A percentile compares a stretch with the other conserved stretches of the same genome.
These are phyloP conservation scores for Propsilocerus akamusi DNA, from an alignment of 1,140 invertebrate species.

Conservation along the genomic window DNA sequence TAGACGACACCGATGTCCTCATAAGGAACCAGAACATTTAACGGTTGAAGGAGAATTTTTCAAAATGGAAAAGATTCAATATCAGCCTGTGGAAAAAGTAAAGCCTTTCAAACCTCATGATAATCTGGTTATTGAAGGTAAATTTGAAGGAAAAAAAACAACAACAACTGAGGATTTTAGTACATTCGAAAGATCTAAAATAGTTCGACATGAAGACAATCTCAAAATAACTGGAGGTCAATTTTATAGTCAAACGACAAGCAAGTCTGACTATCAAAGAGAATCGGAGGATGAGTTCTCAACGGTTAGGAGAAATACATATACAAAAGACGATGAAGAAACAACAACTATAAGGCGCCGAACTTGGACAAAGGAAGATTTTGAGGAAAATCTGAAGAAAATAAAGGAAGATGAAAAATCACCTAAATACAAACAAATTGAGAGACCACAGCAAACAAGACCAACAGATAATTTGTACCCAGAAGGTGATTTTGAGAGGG, in stretches of 20 bases:
- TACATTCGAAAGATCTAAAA: slow-evolving; percentile 35
- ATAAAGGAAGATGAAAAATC: slow-evolving; percentile 28
- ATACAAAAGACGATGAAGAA: slow-evolving; percentile 58
- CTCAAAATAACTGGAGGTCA: slow-evolving; percentile 36
- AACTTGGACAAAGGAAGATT: slow-evolving; percentile 50
- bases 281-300: slow-evolving; percentile 35
- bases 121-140: slow-evolving; percentile 36
- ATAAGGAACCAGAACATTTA: slow-evolving; percentile 36
- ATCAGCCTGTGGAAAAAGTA: slow-evolving; percentile 20
- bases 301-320: slow-evolving; percentile 59
- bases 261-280: slow-evolving; percentile 14
- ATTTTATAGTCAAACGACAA: slow-evolving; percentile 9
- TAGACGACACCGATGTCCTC: slow-evolving; percentile 41
- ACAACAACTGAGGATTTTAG: slow-evolving; percentile 35
- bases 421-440: slow-evolving; percentile 29
- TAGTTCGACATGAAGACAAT: slow-evolving; percentile 38
- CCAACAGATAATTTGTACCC: slow-evolving; percentile 35
- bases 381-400: slow-evolving; percentile 39
- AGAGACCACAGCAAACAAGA: slow-evolving; percentile 28
- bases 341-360: slow-evolving; percentile 34
- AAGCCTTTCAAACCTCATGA: slow-evolving; percentile 26
- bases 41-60: slow-evolving; percentile 32
- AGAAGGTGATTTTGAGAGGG: slow-evolving; percentile 32
- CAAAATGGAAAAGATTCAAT: slow-evolving; percentile 22
- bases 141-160: slow-evolving; percentile 25